Evolutionary conservation across 2,888 invertebrate genomes (phyloP), one percentile per base, ranked within the genome.

Genomic region (Zaprionus lineosus): DNA sequence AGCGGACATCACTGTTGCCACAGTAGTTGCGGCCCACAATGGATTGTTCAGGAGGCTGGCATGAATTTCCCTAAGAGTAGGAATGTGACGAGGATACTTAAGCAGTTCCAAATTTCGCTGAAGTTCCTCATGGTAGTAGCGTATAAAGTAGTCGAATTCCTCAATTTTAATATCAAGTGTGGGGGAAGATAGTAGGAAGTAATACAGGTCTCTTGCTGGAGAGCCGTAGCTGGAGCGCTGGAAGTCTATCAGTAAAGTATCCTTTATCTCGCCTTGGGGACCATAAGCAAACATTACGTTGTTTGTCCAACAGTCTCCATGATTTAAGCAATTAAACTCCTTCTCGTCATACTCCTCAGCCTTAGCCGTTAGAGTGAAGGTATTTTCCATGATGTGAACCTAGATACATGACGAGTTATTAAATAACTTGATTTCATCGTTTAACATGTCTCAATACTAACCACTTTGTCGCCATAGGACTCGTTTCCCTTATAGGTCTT

Each of bases 231-330:
- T 63, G 3, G 76, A 70, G 26, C 86, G 44, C 64, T 88, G 88
- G 28, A 74, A 81, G 44, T 88, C 88, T 2, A 88, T 74, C 11
- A 88, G 75, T 12, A 73, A 66, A 1, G 83, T 76, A 31, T 87
- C 81, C 7, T 48, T 53, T 4, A 85, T 50, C 1, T 66, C 57
- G 0, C 81, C 83, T 0, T 63, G 18, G 0, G 63, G 53, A 7
- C 74, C 64, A 48, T 86, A 77, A 9, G 71, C 55, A 36, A 89
- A 87, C 83, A 87, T 84, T 0, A 88, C 71, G 21, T 88, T 88
- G 29, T 88, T 88, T 9, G 86, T 75, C 88, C 89, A 88, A 44
- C 79, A 78, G 34, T 88, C 88, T 0, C 89, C 89, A 55, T 88
- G 88, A 50, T 86, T 86, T 0, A 88, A 18, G 1, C 79, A 81